These are phyloP conservation scores for Gallirallus australis DNA, from an alignment of 2,797 vertebrate species.

Conservation along the genomic window DNA sequence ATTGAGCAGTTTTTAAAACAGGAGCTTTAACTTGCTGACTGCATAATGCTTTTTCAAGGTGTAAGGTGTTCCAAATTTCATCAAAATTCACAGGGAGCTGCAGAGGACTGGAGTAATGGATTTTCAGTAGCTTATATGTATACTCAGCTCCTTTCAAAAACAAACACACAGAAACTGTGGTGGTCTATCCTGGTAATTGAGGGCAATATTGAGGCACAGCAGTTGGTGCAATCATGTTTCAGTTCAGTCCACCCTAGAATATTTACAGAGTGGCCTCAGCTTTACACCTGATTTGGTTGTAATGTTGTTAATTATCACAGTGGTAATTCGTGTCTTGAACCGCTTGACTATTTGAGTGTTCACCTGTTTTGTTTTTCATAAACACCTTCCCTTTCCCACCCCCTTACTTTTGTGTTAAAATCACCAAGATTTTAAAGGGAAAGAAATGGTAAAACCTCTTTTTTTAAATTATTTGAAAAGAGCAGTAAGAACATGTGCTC, in stretches of 20 bases:
- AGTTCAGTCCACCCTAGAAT: background rate
- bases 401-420: background rate
- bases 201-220: background rate
- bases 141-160: background rate
- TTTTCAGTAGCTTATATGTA: background rate
- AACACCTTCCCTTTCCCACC: background rate
- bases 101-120: background rate
- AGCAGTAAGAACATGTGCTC: background rate
- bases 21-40: background rate
- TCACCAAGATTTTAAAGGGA: background rate
- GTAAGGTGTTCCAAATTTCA: background rate
- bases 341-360: background rate
- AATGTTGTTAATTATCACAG: slow-evolving; percentile 37
- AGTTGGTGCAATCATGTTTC: background rate
- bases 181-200: background rate
- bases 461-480: background rate
- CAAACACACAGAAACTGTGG: background rate
- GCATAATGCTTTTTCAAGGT: background rate
- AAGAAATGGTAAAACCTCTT: background rate
- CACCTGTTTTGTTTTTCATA: background rate
- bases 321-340: background rate
- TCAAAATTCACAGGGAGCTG: background rate
- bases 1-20: background rate
- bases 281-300: background rate
- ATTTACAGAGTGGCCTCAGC: background rate